Evolutionary conservation across 2,797 vertebrate genomes (phyloP), one percentile per base, ranked within the genome.

Genomic region (Urocyon cinereoargenteus): DNA sequence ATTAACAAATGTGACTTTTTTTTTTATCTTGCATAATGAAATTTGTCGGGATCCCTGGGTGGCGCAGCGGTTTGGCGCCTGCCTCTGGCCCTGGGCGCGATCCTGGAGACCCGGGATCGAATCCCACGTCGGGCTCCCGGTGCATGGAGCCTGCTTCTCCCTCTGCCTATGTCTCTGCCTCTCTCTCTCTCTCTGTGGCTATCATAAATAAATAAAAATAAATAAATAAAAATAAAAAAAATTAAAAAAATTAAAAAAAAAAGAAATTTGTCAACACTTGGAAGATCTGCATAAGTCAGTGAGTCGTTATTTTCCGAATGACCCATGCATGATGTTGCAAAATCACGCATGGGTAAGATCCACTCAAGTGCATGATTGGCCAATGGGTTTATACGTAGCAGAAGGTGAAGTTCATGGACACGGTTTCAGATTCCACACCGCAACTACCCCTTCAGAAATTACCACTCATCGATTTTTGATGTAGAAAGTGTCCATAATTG

Each of bases 241-340:
- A n/a, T n/a, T n/a, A n/a, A n/a, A n/a, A n/a, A n/a, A n/a, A n/a
- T n/a, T n/a, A n/a, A n/a, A n/a, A n/a, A n/a, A n/a, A n/a, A n/a
- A n/a, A n/a, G 10, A 90, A 82, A 83, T 51, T 13, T 61, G 22
- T 61, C 31, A 91, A 36, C 36, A 82, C 89, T 94, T 82, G 36
- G 49, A 86, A 78, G n/a, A 64, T 72, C 22, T 83, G 40, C 72
- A 45, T 78, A 22, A 89, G 40, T 94, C 59, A 31, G 24, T 13
- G 36, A 77, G 62, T 82, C n/a, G 40, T 62, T 62, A 36, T 90
- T 83, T 95, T 96, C 68, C 24, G 72, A 73, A 66, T 91, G 53
- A 59, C 49, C 53, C 31, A 62, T 51, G 19, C 6, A 6, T 26
- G 55, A 64, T 11, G 45, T 88, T 55, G 81, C 66, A 59, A 90